phyloP scores from a whole-genome alignment of 2,113 vertebrate genomes.

The Rhinogobius similis region DNA sequence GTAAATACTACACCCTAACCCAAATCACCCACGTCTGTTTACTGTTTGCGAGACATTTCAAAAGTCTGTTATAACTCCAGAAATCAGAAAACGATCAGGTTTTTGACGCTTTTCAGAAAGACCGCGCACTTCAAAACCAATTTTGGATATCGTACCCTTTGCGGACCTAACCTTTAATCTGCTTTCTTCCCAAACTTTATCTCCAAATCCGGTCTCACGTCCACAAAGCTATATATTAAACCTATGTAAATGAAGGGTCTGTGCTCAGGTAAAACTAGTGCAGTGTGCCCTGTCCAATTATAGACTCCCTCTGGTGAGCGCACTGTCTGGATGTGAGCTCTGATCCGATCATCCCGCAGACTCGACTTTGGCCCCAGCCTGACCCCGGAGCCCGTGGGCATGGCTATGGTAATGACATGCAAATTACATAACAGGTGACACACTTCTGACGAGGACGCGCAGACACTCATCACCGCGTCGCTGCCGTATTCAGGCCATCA shows the following conservation, averaged over 20 bases:
- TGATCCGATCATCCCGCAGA: conserved; percentile 43
- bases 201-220: not conserved
- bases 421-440: conserved; percentile 75
- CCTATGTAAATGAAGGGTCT: conserved; percentile 28
- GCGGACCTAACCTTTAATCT: not conserved
- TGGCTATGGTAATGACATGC: conserved; percentile 77
- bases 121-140: not conserved
- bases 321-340: conserved; percentile 19
- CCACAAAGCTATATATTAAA: conserved; percentile 4
- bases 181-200: not conserved
- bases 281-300: conserved; percentile 40
- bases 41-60: no score
- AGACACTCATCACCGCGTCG: conserved; percentile 13
- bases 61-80: no score
- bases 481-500: not conserved
- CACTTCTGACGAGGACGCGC: conserved; percentile 53
- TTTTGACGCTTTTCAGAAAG: not conserved
- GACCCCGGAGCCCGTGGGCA: conserved; percentile 59
- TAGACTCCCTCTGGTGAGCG: conserved; percentile 47
- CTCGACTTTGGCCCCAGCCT: conserved; percentile 20
- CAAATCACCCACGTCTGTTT: no score
- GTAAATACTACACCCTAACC: no score
- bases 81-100: no score
- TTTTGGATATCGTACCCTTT: not conserved
- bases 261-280: conserved; percentile 42